Evolutionary conservation across 1,140 invertebrate species (phyloP).

Genomic region (Temnothorax curvispinosus): DNA sequence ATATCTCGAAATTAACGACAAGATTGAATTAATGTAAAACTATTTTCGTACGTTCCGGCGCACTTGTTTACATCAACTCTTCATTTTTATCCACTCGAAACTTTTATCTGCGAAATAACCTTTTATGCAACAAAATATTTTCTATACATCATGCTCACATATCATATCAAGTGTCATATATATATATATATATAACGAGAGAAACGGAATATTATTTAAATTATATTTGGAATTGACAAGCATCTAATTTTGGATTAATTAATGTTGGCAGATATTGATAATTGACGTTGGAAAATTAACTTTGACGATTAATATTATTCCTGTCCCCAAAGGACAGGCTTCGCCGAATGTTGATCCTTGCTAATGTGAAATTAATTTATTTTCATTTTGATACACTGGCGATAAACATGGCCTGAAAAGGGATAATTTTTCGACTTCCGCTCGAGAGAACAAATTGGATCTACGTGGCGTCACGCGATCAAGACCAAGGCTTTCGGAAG

Average conservation of each 20-base stretch:
- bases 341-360: not conserved
- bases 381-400: not conserved
- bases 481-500: not conserved
- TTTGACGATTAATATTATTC: not conserved
- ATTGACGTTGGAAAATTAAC: not conserved
- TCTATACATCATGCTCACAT: not conserved
- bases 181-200: not conserved
- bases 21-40: conserved; percentile 27
- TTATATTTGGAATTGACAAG: not conserved
- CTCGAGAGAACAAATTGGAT: not conserved
- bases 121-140: not conserved
- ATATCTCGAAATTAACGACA: conserved; percentile 36
- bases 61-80: not conserved
- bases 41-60: not conserved
- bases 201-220: not conserved
- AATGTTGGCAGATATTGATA: conserved; percentile 5
- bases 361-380: conserved; percentile 21
- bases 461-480: conserved; percentile 20
- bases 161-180: not conserved
- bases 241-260: not conserved
- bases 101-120: not conserved
- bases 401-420: not conserved
- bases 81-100: not conserved
- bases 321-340: not conserved
- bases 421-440: conserved; percentile 31